A percentile compares a stretch with the other conserved stretches of the same genome.
These are phyloP conservation scores for Zaprionus ornatus DNA, from an alignment of 1,140 invertebrate species.

Conservation along the genomic window DNA sequence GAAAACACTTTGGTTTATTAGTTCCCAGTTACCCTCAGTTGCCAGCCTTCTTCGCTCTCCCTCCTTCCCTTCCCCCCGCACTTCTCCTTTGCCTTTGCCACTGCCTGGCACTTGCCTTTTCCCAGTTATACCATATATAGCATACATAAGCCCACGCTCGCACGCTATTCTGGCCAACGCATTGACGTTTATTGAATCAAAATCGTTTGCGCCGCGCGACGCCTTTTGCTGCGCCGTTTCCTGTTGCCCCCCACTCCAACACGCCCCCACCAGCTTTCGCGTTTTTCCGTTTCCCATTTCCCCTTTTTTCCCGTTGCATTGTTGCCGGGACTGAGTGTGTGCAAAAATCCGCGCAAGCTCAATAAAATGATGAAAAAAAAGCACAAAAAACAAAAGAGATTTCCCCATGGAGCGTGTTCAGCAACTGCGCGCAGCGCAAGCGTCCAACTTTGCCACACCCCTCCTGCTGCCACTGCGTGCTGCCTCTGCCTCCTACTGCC, in stretches of 20 bases:
- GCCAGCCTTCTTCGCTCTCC: not conserved
- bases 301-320: conserved; percentile 41
- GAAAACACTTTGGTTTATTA: conserved; percentile 54
- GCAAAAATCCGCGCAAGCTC: conserved; percentile 32
- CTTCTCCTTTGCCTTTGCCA: not conserved
- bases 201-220: conserved; percentile 56
- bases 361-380: conserved; percentile 22
- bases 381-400: conserved; percentile 71
- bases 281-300: not conserved
- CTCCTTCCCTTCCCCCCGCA: not conserved
- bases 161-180: conserved; percentile 36
- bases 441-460: conserved; percentile 27
- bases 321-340: conserved; percentile 22
- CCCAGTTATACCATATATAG: conserved; percentile 28
- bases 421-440: conserved; percentile 51
- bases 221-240: conserved; percentile 17
- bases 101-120: not conserved
- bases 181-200: conserved; percentile 81
- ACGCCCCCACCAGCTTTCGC: not conserved
- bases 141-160: not conserved
- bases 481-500: not conserved
- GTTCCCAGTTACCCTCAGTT: conserved; percentile 25
- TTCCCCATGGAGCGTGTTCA: conserved; percentile 71
- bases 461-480: conserved; percentile 1
- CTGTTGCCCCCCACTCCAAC: not conserved